Evolutionary conservation across 1,140 invertebrate genomes (phyloP).

Genomic region (Drosophila arizonae): DNA sequence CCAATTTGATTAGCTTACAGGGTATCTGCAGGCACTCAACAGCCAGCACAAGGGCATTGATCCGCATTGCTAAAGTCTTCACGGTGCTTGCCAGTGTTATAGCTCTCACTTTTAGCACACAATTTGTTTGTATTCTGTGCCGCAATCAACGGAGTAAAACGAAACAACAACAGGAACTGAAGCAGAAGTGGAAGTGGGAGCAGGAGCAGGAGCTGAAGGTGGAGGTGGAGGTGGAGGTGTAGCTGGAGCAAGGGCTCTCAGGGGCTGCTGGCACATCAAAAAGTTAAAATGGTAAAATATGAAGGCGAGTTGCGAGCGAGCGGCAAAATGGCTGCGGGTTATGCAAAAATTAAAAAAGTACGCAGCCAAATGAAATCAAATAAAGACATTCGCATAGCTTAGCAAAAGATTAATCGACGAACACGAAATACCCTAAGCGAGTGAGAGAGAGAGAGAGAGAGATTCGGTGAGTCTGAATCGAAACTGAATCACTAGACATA

Average conservation of each 20-base stretch:
- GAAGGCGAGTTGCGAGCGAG: slow-evolving; percentile 25
- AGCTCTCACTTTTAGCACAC: slow-evolving; percentile 49
- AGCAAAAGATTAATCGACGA: background rate
- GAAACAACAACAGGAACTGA: slow-evolving; percentile 1
- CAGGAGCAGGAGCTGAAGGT: background rate
- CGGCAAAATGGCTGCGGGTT: slow-evolving; percentile 49
- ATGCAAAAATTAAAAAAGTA: slow-evolving; percentile 53
- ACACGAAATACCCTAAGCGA: slow-evolving; percentile 6
- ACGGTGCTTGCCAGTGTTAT: slow-evolving; percentile 5
- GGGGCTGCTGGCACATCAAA: slow-evolving; percentile 35
- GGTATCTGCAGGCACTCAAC: slow-evolving; percentile 2
- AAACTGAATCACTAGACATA: no score
- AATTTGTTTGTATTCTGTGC: slow-evolving; percentile 45
- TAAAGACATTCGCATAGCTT: slow-evolving; percentile 6
- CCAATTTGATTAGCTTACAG: slow-evolving; percentile 5
- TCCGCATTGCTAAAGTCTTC: slow-evolving; percentile 2
- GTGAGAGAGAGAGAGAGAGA: background rate
- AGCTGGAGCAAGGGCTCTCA: background rate
- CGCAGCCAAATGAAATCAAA: slow-evolving; percentile 39
- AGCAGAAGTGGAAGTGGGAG: background rate
- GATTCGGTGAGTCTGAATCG: no score
- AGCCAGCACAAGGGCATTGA: slow-evolving; percentile 14
- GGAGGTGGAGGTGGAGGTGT: background rate
- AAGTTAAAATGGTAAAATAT: slow-evolving; percentile 44
- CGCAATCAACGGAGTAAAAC: slow-evolving; percentile 36